Base-by-base conservation (phyloP, 2,888 invertebrate genomes). In the Oeneis ivallda region DNA sequence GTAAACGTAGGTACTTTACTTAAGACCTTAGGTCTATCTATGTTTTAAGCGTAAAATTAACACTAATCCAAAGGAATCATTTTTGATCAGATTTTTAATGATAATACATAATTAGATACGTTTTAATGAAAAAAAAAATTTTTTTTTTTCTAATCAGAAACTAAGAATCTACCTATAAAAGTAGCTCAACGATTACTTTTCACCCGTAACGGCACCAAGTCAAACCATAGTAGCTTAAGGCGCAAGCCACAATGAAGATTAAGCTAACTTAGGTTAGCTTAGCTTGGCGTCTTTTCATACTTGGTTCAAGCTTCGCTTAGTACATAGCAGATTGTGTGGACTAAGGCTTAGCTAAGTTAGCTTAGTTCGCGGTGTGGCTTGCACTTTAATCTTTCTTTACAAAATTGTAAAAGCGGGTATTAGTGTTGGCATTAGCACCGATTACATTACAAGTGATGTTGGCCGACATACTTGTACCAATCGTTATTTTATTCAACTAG, bases 341-440 rank as follows among this genome's bases (percentile, higher is more conserved):
- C 26, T 26, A 26, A 26, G 5, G 26, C 26, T 26, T 4, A 26
- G 26, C 26, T 26, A 26, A 26, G 1, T 26, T 26, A 26, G 1
- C 5, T 26, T 26, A 26, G 26, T 26, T 26, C 26, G 0, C 26
- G 26, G 26, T 26, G 26, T 1, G 5, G 26, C 26, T 26, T 26
- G 26, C 26, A 5, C 1, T 26, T 26, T 26, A 39, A 26, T 37
- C 15, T 76, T 71, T 75, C 56, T 63, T 58, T 59, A 72, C 65
- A 69, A 73, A 71, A n/a, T n/a, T 74, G 69, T 74, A 72, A 65
- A 65, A 73, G 72, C 74, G 70, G 76, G 72, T 83, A 84, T 83
- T 84, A 83, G 80, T 81, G 79, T 81, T 81, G 82, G 82, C 83
- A 75, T 77, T 80, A 81, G 77, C 75, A 76, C 75, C 75, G 75